These are phyloP conservation scores for Crematogaster levior DNA, from an alignment of 2,888 invertebrate genomes.

Conservation along the genomic window DNA sequence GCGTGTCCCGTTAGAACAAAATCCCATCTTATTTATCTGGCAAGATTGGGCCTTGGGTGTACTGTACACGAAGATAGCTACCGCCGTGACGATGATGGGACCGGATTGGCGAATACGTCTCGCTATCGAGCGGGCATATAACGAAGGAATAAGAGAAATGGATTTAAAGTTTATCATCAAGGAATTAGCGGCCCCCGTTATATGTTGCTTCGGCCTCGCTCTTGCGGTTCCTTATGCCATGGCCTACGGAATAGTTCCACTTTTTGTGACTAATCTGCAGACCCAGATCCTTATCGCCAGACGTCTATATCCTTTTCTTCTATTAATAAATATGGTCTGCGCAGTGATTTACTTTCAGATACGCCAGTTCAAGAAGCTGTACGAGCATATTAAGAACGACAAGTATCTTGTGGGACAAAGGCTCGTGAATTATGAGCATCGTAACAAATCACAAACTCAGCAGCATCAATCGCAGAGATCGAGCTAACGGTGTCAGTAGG, in stretches of 20 bases:
- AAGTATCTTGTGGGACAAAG: conserved; percentile 99
- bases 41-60: conserved; percentile 99
- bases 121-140: conserved; percentile 96
- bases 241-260: conserved; percentile 92
- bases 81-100: conserved; percentile 98
- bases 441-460: conserved; percentile 87
- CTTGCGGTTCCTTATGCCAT: conserved; percentile 97
- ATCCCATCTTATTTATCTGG: conserved; percentile 95
- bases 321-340: conserved; percentile 90
- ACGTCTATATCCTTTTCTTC: conserved; percentile 95
- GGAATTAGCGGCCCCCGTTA: conserved; percentile 95
- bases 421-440: conserved; percentile 98
- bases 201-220: conserved; percentile 95
- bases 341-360: conserved; percentile 94
- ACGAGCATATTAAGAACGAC: conserved; percentile 99
- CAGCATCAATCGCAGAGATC: conserved; percentile 77
- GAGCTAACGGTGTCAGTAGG: conserved; percentile 72
- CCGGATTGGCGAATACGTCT: conserved; percentile 97
- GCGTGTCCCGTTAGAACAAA: conserved; percentile 96
- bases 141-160: conserved; percentile 97
- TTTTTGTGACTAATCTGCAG: conserved; percentile 89
- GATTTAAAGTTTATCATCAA: conserved; percentile 94
- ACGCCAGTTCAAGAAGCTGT: conserved; percentile 96
- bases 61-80: conserved; percentile 98
- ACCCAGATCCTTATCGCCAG: conserved; percentile 92